Evolutionary conservation across 2,797 vertebrate genomes (phyloP), one percentile per base, ranked within the genome.

Genomic region (Vireo griseus): DNA sequence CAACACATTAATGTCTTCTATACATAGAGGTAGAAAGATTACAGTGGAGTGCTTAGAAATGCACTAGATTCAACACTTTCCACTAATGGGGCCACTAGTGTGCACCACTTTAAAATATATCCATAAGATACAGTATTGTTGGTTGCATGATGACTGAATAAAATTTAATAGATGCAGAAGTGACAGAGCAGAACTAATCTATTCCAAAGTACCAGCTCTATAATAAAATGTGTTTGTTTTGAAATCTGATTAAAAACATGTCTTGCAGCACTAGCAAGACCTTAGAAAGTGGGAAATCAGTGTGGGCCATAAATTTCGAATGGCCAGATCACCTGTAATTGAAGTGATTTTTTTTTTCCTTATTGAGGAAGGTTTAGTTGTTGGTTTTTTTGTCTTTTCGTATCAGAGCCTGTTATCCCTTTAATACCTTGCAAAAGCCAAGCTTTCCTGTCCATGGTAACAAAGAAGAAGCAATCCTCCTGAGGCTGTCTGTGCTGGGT

Each of bases 101-200:
- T 78, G 57, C 42, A 92, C 45, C 37, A 85, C 75, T 95, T 96
- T 88, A 81, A 92, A 86, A 82, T 58, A 58, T 48, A 90, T 87
- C 57, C 59, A 45, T 80, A 65, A 86, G 54, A 84, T 63, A 89
- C 66, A 78, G 22, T 75, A 61, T 87, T 71, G 73, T 83, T 74
- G 52, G 42, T 76, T 51, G 59, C 71, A 79, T 37, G 48, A 71
- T 24, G 67, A 19, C 62, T 76, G 82, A 94, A 81, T 74, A 82
- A 84, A 81, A 85, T 58, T 92, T 68, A 73, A 92, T 85, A 72
- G n/a, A 59, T 62, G 76, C 45, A 50, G 17, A 85, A 92, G 37
- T 88, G 65, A 72, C 50, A 82, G 88, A 94, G 82, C 86, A 96
- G 69, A 97, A 89, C 82, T 95, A 83, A 94, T 93, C 73, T 76